These are phyloP conservation scores for Polypedilum pembai DNA, from an alignment of 1,140 invertebrate species.

Conservation along the genomic window DNA sequence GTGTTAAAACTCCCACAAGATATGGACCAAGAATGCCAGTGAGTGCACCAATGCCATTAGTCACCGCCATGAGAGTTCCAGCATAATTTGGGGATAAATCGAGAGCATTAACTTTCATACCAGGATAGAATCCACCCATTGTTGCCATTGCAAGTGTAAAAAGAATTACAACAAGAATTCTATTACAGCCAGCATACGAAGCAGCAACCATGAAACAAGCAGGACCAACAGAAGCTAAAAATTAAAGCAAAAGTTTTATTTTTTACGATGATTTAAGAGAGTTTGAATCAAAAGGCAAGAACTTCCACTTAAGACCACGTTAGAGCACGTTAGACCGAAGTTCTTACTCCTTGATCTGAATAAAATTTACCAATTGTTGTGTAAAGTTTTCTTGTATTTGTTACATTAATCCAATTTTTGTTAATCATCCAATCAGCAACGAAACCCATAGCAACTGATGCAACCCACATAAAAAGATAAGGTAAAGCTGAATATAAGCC, in stretches of 20 bases:
- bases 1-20: conserved; percentile 66
- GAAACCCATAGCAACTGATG: conserved; percentile 56
- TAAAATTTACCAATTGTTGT: conserved; percentile 55
- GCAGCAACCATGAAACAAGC: conserved; percentile 72
- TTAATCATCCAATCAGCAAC: conserved; percentile 60
- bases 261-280: not conserved
- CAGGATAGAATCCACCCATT: conserved; percentile 68
- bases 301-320: too few relatives aligned
- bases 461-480: conserved; percentile 66
- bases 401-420: conserved; percentile 49
- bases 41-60: conserved; percentile 74
- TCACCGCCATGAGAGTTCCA: conserved; percentile 73
- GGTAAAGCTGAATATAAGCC: conserved; percentile 61
- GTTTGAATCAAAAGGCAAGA: too few relatives aligned
- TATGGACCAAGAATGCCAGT: conserved; percentile 72
- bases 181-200: conserved; percentile 70
- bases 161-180: conserved; percentile 52
- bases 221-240: conserved; percentile 60
- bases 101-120: conserved; percentile 71
- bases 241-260: conserved; percentile 28
- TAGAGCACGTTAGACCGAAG: too few relatives aligned
- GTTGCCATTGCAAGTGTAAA: conserved; percentile 65
- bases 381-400: conserved; percentile 61
- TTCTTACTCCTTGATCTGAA: not conserved
- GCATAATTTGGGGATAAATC: conserved; percentile 78